A percentile compares a stretch with the other conserved stretches of the same genome.
These are phyloP conservation scores for Dromaius novaehollandiae DNA, from an alignment of 2,113 vertebrate genomes.

Conservation along the genomic window DNA sequence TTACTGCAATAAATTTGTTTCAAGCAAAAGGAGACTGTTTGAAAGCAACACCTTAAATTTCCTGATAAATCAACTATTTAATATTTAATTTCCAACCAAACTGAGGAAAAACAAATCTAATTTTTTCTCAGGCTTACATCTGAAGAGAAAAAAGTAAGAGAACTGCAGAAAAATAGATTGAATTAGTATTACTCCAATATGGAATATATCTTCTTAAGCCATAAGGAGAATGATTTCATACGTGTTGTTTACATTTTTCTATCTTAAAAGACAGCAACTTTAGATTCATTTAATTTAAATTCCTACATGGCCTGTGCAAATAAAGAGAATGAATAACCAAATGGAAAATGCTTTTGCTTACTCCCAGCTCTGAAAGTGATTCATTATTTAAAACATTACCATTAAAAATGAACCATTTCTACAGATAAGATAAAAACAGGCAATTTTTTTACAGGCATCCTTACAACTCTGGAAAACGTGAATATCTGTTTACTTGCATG, in stretches of 20 bases:
- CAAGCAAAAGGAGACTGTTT: slow-evolving; percentile 13
- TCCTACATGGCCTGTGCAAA: slow-evolving; percentile 15
- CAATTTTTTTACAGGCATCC: slow-evolving; percentile 19
- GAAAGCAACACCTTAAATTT: slow-evolving; percentile 40
- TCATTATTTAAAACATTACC: slow-evolving; percentile 53
- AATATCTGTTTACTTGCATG: slow-evolving; percentile 2
- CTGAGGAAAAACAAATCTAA: background rate
- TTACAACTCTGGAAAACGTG: background rate
- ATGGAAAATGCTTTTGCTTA: slow-evolving; percentile 33
- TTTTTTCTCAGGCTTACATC: background rate
- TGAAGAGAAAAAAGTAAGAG: background rate
- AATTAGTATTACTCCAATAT: background rate
- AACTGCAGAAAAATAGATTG: background rate
- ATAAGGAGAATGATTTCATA: background rate
- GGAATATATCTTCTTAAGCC: background rate
- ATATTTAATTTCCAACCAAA: slow-evolving; percentile 44
- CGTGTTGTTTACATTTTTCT: slow-evolving; percentile 27
- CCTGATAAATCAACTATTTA: slow-evolving; percentile 44
- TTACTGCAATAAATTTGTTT: slow-evolving; percentile 51
- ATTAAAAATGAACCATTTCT: slow-evolving; percentile 51
- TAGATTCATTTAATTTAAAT: slow-evolving; percentile 42
- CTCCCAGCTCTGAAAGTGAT: background rate
- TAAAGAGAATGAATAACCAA: slow-evolving; percentile 36
- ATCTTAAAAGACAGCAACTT: slow-evolving; percentile 17
- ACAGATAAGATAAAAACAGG: background rate